These are phyloP conservation scores for Cyanoderma ruficeps DNA, from an alignment of 2,113 vertebrate genomes.

Conservation along the genomic window DNA sequence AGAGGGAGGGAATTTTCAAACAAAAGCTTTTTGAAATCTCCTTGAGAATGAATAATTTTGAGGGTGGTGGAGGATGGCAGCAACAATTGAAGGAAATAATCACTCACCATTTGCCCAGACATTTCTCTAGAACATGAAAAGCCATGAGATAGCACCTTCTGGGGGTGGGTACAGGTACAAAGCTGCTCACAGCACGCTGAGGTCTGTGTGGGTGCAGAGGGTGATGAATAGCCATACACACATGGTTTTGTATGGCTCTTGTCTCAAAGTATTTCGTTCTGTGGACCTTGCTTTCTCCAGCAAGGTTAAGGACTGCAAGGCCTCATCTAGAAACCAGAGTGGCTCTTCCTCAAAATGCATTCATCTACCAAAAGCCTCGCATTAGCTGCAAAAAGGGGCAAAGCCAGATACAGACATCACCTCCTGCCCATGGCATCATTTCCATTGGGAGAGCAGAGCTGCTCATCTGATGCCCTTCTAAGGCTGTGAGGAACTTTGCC, in stretches of 20 bases:
- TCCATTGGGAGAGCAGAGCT: neutral
- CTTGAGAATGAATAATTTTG: constrained; percentile 55
- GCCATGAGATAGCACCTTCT: neutral
- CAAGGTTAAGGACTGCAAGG: neutral
- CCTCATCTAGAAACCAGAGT: neutral
- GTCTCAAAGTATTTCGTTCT: neutral
- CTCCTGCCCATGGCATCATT: neutral
- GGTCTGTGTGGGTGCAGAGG: neutral
- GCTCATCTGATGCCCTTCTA: neutral
- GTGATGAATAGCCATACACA: neutral
- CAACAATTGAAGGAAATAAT: constrained; percentile 65
- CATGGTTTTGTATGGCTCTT: neutral
- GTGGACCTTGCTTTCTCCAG: neutral
- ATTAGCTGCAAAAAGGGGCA: neutral
- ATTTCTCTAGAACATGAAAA: neutral
- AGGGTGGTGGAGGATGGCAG: constrained; percentile 40
- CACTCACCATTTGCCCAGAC: constrained; percentile 4
- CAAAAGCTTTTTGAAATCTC: constrained; percentile 49
- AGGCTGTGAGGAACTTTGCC: neutral
- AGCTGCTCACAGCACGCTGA: neutral
- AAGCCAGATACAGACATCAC: neutral
- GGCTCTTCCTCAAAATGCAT: neutral
- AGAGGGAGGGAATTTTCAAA: constrained; percentile 58
- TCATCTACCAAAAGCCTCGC: neutral
- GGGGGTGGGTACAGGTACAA: neutral